phyloP scores from a whole-genome alignment of 2,113 vertebrate genomes.

The Pomatorhinus ruficollis region DNA sequence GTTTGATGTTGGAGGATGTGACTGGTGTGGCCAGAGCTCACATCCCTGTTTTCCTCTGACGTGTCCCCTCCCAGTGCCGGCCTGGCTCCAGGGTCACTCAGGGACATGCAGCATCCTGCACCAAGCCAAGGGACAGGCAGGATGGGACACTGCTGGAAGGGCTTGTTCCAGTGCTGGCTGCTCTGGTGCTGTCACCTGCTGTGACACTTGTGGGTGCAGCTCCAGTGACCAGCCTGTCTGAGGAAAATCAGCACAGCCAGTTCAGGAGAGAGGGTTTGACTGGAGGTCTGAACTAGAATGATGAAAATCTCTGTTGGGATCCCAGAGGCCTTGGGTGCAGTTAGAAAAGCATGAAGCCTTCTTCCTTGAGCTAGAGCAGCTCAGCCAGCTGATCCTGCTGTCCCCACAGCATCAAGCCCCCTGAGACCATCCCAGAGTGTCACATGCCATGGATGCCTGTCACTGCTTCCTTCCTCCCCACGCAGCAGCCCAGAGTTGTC shows the following conservation, averaged over 20 bases:
- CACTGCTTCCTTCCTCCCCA: background rate
- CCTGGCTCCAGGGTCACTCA: background rate
- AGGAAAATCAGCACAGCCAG: background rate
- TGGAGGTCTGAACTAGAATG: background rate
- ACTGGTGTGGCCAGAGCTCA: background rate
- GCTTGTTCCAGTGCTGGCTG: background rate
- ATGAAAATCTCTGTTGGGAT: background rate
- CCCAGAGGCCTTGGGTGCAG: background rate
- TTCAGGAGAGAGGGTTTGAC: background rate
- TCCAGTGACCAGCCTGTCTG: rapidly evolving
- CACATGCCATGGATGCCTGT: background rate
- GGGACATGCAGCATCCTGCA: background rate
- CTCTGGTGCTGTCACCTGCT: background rate
- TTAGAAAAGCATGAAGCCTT: background rate
- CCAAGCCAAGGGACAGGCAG: background rate
- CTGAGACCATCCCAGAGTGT: background rate
- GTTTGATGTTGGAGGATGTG: background rate
- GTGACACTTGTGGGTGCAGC: background rate
- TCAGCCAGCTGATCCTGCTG: background rate
- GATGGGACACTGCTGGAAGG: background rate
- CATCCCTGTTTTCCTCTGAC: background rate
- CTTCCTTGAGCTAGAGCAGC: background rate
- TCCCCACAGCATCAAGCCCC: background rate
- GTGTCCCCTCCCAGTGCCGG: background rate
- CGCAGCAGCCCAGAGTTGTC: rapidly evolving